These are phyloP conservation scores for Camponotus vicinus DNA, from an alignment of 1,140 invertebrate species.

Conservation along the genomic window DNA sequence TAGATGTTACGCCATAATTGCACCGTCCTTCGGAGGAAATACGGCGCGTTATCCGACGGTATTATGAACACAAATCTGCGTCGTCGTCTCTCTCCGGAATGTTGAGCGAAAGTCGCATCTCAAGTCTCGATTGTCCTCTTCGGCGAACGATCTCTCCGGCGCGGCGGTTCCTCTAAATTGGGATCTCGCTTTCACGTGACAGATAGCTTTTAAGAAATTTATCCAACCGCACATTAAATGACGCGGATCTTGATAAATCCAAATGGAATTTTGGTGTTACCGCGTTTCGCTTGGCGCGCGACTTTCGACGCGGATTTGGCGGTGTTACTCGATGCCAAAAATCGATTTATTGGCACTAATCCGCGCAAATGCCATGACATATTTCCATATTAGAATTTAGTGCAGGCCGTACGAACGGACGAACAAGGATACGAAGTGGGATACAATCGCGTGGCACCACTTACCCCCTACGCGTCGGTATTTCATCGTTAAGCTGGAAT, in stretches of 20 bases:
- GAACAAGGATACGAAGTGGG: neutral
- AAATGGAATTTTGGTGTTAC: slow-evolving; percentile 75
- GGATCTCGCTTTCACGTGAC: slow-evolving; percentile 31
- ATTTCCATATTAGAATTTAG: slow-evolving; percentile 49
- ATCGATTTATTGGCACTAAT: slow-evolving; percentile 72
- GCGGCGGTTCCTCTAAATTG: slow-evolving; percentile 36
- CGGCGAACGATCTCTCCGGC: slow-evolving; percentile 27
- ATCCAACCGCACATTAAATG: slow-evolving; percentile 73
- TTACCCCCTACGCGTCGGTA: slow-evolving; percentile 1
- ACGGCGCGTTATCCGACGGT: slow-evolving; percentile 42
- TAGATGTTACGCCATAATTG: slow-evolving; percentile 55
- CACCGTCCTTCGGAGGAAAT: slow-evolving; percentile 41
- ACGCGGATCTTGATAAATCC: slow-evolving; percentile 75
- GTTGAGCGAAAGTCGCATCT: slow-evolving; percentile 55
- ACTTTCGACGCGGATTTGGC: slow-evolving; percentile 66
- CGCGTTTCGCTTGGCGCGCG: slow-evolving; percentile 64
- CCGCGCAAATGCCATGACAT: slow-evolving; percentile 4
- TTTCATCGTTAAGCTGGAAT: slow-evolving; percentile 23
- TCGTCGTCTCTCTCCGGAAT: slow-evolving; percentile 33
- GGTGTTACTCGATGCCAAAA: slow-evolving; percentile 59
- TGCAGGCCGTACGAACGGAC: neutral
- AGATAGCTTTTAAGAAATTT: slow-evolving; percentile 74
- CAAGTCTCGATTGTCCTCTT: slow-evolving; percentile 39
- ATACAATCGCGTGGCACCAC: neutral
- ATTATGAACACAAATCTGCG: slow-evolving; percentile 62